Base-by-base conservation (phyloP, 1,140 invertebrate species). In the Drosophila ananassae region DNA sequence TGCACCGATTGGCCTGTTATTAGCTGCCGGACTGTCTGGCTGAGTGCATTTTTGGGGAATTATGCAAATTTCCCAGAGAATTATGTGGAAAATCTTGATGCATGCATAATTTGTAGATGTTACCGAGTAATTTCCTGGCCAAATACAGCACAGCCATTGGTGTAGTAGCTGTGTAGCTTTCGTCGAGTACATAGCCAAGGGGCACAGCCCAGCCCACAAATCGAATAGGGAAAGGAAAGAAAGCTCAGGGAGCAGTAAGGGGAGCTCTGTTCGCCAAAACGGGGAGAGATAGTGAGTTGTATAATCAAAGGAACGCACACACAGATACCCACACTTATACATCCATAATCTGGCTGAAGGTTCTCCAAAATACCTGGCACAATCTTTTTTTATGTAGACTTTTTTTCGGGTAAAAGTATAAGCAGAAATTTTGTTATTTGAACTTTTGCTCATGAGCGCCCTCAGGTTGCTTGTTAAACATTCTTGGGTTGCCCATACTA, bases 381-480 rank as follows among this genome's bases (percentile, higher is more conserved):
- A 48, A 64, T 69, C 48, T 68, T 54, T 67, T 55, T 32, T 12
- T 9, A 24, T 21, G 28, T 56, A 24, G 21, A 47, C 44, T 51
- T 75, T 83, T 41, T 34, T 52, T 30, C 7, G 62, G 63, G 50
- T 56, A 64, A 79, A 87, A 83, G 76, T 83, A 79, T 83, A 89
- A 83, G 79, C 68, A 58, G 72, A 79, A 89, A 83, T 79, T 73
- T 83, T 69, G 82, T 83, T 87, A 87, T 87, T 89, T 87, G 83
- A 87, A 87, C 83, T 89, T 87, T 87, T 76, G 72, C 79, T 81
- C 54, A 63, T 66, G 58, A 62, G 52, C 62, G 66, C 82, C 75
- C 75, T 79, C 63, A 77, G 83, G 84, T 87, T 77, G 83, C 83
- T 87, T 87, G 83, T 87, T 87, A 87, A 87, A 89, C 83, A 87